Evolutionary conservation across 2,113 vertebrate species (phyloP), one percentile per base, ranked within the genome.

Genomic region (Ptilonorhynchus violaceus): DNA sequence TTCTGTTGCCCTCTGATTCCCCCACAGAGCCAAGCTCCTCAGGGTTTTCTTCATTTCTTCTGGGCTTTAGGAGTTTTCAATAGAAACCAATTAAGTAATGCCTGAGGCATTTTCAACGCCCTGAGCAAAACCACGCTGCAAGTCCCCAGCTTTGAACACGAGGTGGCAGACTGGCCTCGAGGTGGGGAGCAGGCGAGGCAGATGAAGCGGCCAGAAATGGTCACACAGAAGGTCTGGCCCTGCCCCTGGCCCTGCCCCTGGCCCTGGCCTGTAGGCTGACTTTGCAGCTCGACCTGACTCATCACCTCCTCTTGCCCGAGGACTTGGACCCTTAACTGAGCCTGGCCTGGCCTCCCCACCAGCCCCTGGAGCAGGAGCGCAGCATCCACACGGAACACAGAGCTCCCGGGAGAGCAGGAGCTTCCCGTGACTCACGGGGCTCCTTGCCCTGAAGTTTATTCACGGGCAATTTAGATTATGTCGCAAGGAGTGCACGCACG

Each of bases 101-200:
- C 11, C 24, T 2, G 52, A 55, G 41, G 15, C 28, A 3, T 27
- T 92, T 79, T 31, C 33, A 55, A 6, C 1, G 39, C 11, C 73
- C 9, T 12, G 10, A 64, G 58, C 41, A 63, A 66, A 92, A 13
- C 25, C 19, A 4, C 6, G 10, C 25, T 17, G 47, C 12, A 33
- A 69, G 62, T 63, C 37, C 17, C 22, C 30, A n/a, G 11, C 21
- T 70, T 39, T 39, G 70, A 70, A 89, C 96, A 87, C 92, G 70
- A 94, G 96, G 95, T 92, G 95, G 95, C 96, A 94, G 95, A 25
- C 88, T 94, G 95, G 30, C 60, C 82, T 22, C 75, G 23, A 10
- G 41, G 42, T 44, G 72, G 9, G 33, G 22, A 95, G 46, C 63
- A 37, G 55, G 22, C 47, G 11, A 9, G 22, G 44, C 17, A 5